Base-by-base conservation (phyloP, 2,797 vertebrate genomes). In the Carduelis carduelis region DNA sequence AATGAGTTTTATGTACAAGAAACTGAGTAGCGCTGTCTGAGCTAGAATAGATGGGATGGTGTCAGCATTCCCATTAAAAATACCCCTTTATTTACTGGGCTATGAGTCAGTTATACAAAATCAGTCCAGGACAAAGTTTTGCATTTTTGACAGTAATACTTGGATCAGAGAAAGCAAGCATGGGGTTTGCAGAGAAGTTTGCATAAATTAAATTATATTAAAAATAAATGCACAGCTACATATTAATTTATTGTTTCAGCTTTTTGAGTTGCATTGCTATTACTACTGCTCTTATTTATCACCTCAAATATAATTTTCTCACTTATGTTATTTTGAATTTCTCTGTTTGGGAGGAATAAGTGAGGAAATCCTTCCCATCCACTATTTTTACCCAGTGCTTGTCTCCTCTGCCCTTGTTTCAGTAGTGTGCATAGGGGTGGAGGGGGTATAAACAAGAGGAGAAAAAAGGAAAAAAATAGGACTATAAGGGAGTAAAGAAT, bases 31-130 rank as follows among this genome's bases (percentile, higher is more conserved):
- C 30, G 35, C 56, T 39, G 68, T 75, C 61, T 61, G 59, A 75
- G 32, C 15, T 55, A 50, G 64, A 76, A 66, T 68, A 60, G 55
- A 47, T 61, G 72, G 90, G 57, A 79, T 53, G 1, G 9, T 87
- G 90, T 87, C 89, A 93, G 87, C 30, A 70, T 93, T 95, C 76
- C 43, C 68, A 56, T 90, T 91, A 89, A 92, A 90, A 93, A 94
- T 90, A 63, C 23, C 32, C 71, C 4, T 46, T 13, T 94, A 95
- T 95, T 91, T 57, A 69, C 22, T 44, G 46, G 60, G n/a, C 83
- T 93, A 57, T 75, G 75, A 89, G 64, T 85, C 55, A 77, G 19
- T 78, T 43, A 71, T 59, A 92, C 94, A 83, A 77, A 78, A 66
- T 78, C 66, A 91, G 32, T 76, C 18, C 16, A 39, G 64, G 46